These are phyloP conservation scores for Polydrusus pterygomalis DNA, from an alignment of 2,888 invertebrate genomes.

Conservation along the genomic window DNA sequence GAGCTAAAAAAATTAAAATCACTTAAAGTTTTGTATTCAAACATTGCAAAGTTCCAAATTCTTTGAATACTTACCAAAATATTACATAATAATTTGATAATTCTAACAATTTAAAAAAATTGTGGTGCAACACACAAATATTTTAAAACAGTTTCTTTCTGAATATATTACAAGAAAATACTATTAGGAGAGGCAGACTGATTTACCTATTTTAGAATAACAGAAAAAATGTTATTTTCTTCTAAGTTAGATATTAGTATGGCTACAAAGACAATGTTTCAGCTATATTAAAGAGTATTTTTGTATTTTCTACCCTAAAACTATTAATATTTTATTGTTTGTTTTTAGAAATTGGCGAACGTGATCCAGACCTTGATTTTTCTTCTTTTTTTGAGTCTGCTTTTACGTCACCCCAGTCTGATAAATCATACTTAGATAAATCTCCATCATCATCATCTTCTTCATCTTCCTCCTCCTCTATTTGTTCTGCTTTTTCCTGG, in stretches of 20 bases:
- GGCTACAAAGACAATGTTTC: neutral
- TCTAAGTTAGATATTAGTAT: neutral
- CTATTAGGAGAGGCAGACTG: too few relatives aligned
- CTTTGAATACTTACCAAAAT: too few relatives aligned
- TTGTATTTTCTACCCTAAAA: conserved; percentile 8
- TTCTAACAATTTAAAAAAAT: too few relatives aligned
- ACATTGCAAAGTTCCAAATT: too few relatives aligned
- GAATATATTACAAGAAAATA: too few relatives aligned
- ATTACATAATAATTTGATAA: too few relatives aligned
- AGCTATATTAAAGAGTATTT: conserved; percentile 2
- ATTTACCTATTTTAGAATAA: too few relatives aligned
- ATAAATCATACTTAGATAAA: conserved; percentile 76
- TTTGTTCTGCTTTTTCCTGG: conserved; percentile 45
- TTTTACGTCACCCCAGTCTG: conserved; percentile 73
- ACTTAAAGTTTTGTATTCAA: too few relatives aligned
- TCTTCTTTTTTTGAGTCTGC: conserved; percentile 58
- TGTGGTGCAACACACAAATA: too few relatives aligned
- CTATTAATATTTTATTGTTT: conserved; percentile 26
- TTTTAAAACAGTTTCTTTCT: too few relatives aligned
- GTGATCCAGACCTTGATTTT: conserved; percentile 62
- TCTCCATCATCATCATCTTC: conserved; percentile 75
- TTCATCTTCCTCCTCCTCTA: conserved; percentile 67
- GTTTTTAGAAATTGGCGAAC: conserved; percentile 33
- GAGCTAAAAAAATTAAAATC: too few relatives aligned
- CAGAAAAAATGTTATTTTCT: neutral